Evolutionary conservation across 64 coral and sea anemone genomes (phyloP), one percentile per base, ranked within the genome.

Genomic region (Montipora efflorescens): DNA sequence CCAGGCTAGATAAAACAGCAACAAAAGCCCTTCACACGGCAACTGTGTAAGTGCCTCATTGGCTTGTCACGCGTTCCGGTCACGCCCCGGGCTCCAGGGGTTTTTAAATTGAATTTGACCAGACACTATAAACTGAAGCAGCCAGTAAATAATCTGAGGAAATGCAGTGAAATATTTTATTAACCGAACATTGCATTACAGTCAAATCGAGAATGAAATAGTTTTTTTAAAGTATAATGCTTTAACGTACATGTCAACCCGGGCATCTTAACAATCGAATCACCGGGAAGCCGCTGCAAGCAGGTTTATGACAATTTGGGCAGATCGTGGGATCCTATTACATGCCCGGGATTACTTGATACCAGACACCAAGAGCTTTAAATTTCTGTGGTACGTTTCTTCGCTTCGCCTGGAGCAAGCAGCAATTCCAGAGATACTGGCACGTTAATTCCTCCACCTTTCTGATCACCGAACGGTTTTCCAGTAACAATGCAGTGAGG

Each of bases 311-410:
- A 71, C 67, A 71, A 71, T 5, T 71, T 71, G 4, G n/a, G 14
- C 67, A 71, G 14, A 71, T 71, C 67, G 67, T 71, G 67, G 9
- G 67, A 71, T 23, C 67, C 67, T 71, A 71, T 71, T 71, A 71
- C 67, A 4, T 71, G 67, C 67, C 0, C 4, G 67, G 67, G 67
- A 71, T 71, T 18, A 71, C 67, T 71, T 71, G n/a, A 71, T 0
- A 71, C 67, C 67, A 71, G 67, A 71, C n/a, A 20, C 67, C 67
- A 71, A 71, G 67, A 71, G 67, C 67, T 71, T 71, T 23, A 19
- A 71, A 36, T 71, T 71, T 71, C 67, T 71, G 67, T 71, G n/a
- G 67, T 71, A 71, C 15, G 67, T 71, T 71, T 71, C 67, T 71
- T 70, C 67, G 13, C 67, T 70, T 19, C 67, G n/a, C 0, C 67